Base-by-base conservation (phyloP, 2,888 invertebrate species). In the Meandrusa payeni region DNA sequence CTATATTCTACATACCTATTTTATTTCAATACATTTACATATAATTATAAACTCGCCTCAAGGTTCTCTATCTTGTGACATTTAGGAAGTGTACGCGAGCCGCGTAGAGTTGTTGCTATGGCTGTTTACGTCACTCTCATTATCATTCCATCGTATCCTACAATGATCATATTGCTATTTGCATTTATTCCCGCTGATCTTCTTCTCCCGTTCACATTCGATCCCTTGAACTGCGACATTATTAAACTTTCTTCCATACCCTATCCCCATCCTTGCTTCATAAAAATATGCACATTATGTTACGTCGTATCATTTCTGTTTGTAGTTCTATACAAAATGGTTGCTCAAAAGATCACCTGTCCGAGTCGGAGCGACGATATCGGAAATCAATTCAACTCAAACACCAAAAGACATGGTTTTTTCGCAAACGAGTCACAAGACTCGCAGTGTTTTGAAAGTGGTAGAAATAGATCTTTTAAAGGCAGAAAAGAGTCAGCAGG, bases 271-370 rank as follows among this genome's bases (percentile, higher is more conserved):
- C 62, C 64, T 57, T 56, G 83, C 83, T 82, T 80, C 57, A 77
- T 81, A 80, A 58, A 61, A 75, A 74, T 76, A 76, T 81, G 76
- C 80, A 82, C 85, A 81, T 81, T 83, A 75, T 79, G 87, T 87
- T 85, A 87, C 83, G 86, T 85, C 87, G 77, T 85, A 75, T 85
- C 83, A 80, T 87, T 87, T 87, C 71, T 87, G 77, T 87, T 87
- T 86, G 86, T 87, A 87, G 87, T 87, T 86, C 83, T 86, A 83
- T 86, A 72, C 87, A 87, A 87, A 87, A 87, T 87, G 87, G 87
- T 87, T 82, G 76, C 86, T 79, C 80, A 79, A 86, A 87, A 79
- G 75, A 76, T 80, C 85, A 80, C 74, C 85, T 76, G 82, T 82
- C 79, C 85, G 79, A 76, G 80, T 80, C 77, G 82, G 76, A 81